These are phyloP conservation scores for Leiothrix lutea DNA, from an alignment of 2,113 vertebrate species.

Conservation along the genomic window DNA sequence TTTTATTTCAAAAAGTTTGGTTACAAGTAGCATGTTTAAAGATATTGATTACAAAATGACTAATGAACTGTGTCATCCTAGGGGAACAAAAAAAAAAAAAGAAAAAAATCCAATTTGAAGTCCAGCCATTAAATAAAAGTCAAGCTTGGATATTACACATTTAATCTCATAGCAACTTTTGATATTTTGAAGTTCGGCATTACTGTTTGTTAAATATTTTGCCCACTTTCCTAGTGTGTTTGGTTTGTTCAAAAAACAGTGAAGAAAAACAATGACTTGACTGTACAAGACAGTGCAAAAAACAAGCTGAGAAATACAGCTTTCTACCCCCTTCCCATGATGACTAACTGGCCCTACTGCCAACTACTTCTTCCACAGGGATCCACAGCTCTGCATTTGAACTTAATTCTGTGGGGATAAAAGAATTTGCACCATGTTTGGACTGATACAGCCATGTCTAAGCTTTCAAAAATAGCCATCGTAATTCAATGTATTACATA, in stretches of 20 bases:
- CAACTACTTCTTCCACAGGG: background rate
- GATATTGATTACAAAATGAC: background rate
- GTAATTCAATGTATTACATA: rapidly evolving
- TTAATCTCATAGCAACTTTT: background rate
- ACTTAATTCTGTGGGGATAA: background rate
- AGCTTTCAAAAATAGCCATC: background rate
- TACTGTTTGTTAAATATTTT: background rate
- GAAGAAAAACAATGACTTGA: background rate
- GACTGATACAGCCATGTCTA: background rate
- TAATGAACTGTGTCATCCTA: background rate
- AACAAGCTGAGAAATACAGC: background rate
- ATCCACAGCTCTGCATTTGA: background rate
- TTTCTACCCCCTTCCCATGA: background rate
- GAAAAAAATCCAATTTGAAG: background rate
- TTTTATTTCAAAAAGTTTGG: background rate
- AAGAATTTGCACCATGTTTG: background rate
- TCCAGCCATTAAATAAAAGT: background rate
- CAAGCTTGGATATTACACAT: background rate
- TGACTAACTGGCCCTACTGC: background rate
- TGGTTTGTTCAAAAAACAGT: background rate
- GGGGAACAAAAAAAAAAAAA: rapidly evolving
- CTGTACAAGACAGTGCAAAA: background rate
- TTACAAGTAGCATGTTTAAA: background rate
- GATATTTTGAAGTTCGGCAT: background rate
- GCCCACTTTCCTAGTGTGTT: background rate